Evolutionary conservation across 2,888 invertebrate species (phyloP), one percentile per base, ranked within the genome.

Genomic region (Habroteleia sp.): DNA sequence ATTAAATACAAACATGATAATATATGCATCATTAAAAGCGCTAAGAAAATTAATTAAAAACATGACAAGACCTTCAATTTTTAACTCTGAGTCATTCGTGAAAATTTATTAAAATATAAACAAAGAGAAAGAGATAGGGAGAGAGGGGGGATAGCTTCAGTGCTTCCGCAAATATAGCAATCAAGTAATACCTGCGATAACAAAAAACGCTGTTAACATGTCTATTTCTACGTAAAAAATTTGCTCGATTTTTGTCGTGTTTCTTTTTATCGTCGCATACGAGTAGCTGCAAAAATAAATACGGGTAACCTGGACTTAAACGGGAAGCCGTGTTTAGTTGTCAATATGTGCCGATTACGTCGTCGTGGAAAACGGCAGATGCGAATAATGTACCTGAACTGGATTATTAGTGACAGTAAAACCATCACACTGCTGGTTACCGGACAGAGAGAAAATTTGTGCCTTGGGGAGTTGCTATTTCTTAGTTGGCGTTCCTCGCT

Each of bases 401-500:
- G 87, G 86, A 80, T 80, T 83, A 79, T 81, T 84, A 78, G 81
- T 73, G 73, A 83, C 83, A 77, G 20, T 16, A 8, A 37, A 2
- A 13, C 44, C 52, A 39, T 58, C 50, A 44, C 81, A 78, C 56
- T 82, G 85, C 68, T 85, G 84, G 78, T 78, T 82, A 62, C 79
- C 79, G 76, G 69, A 78, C 46, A 77, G 79, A 79, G 82, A 78
- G 76, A 82, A 80, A 58, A 41, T 27, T 33, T 48, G 44, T 4
- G 56, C 33, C 33, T 13, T 33, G 33, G 27, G 48, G 44, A 80
- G 82, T 84, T 86, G 87, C 89, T 91, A 94, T 91, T 95, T 94
- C 89, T 94, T 94, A 27, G 82, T 93, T 42, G 94, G 94, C 73
- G 94, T 93, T 77, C 96, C 96, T 83, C 96, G 92, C 89, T 97